Conservation (phyloP, 2,888 invertebrate species). For the Phaedon cochleariae region DNA sequence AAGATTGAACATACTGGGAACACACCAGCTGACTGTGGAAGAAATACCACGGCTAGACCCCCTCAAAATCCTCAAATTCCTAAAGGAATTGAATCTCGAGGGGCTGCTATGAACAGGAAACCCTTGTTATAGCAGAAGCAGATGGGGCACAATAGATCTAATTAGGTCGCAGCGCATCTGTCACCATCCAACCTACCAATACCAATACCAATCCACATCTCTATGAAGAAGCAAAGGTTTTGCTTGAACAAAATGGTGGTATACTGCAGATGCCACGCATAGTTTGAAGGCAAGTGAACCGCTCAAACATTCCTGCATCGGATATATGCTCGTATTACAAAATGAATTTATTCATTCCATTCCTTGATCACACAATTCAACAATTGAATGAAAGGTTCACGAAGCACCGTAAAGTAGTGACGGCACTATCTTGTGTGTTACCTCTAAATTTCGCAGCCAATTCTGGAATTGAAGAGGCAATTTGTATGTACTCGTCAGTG, state of each 20-base stretch:
- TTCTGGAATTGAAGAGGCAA: conserved; percentile 3
- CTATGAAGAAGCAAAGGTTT: conserved; percentile 11
- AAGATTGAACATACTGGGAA: too few relatives aligned
- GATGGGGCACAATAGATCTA: too few relatives aligned
- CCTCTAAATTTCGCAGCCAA: neutral
- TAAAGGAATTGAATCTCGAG: too few relatives aligned
- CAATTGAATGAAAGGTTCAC: neutral
- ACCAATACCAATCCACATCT: neutral
- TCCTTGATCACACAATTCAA: conserved; percentile 4
- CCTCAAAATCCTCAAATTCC: too few relatives aligned
- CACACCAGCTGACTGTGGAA: too few relatives aligned
- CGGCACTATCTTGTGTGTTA: conserved; percentile 8
- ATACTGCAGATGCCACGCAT: neutral
- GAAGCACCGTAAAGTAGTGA: conserved; percentile 3
- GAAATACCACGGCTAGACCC: too few relatives aligned
- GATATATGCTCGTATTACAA: neutral
- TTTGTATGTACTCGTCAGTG: conserved; percentile 3
- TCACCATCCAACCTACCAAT: too few relatives aligned
- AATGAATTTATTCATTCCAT: conserved; percentile 9
- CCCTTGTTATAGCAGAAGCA: too few relatives aligned
- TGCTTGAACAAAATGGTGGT: conserved; percentile 12
- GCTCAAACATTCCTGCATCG: neutral
- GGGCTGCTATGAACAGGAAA: too few relatives aligned
- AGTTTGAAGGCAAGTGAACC: neutral
- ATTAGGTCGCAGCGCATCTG: too few relatives aligned